Base-by-base conservation (phyloP, 2,113 vertebrate species). In the Microtus ochrogaster region DNA sequence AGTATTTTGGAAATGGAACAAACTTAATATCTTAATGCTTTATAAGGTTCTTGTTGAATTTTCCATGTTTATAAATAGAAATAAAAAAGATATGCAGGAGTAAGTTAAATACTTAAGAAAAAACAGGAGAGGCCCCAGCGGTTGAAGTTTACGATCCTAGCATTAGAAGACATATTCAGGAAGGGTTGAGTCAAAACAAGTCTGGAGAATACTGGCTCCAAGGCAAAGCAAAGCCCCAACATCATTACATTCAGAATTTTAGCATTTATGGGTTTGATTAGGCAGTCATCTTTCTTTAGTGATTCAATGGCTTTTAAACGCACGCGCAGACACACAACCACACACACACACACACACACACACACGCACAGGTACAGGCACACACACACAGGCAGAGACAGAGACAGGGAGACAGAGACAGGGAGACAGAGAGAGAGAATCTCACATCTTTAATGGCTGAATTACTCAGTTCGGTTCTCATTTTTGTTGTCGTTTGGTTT, bases 51-150 rank as follows among this genome's bases (percentile, higher is more conserved):
- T 52, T 96, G 19, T 39, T 87, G 8, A 86, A 72, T 92, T 26
- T n/a, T 28, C 26, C 28, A 30, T 65, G 24, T 28, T 65, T 58
- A 21, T 58, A 21, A 21, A 21, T 58, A 21, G 58, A 30, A 7
- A 87, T 70, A 39, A 26, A 77, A 39, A 81, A 76, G 78, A n/a
- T 72, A n/a, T 70, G 41, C 14, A 81, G 26, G 26, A 76, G 8
- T 61, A 63, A 65, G 61, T 94, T 30, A 94, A 92, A 88, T 8
- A 14, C 61, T 49, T 63, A 66, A 91, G 61, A 28, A 90, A 85
- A 86, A 61, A 24, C 41, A 77, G 10, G 7, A 30, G 5, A 24
- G 58, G 3, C 19, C 36, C 36, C 49, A n/a, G 58, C 2, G 4
- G 39, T 17, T 21, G 6, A 65, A 13, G 13, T 2, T 44, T 28